phyloP scores from a whole-genome alignment of 2,113 vertebrate species.

The Rhynchopsitta pachyrhyncha region DNA sequence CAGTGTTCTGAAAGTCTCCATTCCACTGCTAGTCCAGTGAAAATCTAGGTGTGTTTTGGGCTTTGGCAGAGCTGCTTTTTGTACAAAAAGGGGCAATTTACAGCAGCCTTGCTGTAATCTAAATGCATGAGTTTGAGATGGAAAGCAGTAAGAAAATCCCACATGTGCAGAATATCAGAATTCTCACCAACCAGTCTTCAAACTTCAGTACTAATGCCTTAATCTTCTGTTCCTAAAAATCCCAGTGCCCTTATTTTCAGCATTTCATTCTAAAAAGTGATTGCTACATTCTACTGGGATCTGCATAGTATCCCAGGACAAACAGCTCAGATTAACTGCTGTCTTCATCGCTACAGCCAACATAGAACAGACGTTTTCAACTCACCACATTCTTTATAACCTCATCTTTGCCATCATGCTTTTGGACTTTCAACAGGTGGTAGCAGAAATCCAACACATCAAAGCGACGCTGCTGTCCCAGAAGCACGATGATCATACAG shows the following conservation, averaged over 20 bases:
- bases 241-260: background rate
- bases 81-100: background rate
- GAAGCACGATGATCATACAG: slow-evolving; percentile 87
- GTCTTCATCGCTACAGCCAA: fast-evolving
- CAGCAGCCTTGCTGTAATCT: background rate
- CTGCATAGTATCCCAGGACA: fast-evolving
- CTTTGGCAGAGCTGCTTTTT: background rate
- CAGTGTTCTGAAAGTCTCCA: background rate
- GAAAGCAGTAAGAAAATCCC: background rate
- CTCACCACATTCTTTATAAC: slow-evolving; percentile 91
- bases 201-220: background rate
- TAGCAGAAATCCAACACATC: slow-evolving; percentile 90
- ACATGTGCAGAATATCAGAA: background rate
- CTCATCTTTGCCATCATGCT: slow-evolving; percentile 88
- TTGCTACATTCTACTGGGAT: background rate
- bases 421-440: slow-evolving; percentile 88
- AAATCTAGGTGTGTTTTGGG: background rate
- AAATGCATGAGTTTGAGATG: background rate
- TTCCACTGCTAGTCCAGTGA: background rate
- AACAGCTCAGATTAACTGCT: background rate
- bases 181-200: background rate
- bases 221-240: background rate
- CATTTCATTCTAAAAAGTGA: background rate
- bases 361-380: background rate
- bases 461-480: slow-evolving; percentile 88